Conservation (phyloP, 1,140 invertebrate genomes). For the Portunus trituberculatus region DNA sequence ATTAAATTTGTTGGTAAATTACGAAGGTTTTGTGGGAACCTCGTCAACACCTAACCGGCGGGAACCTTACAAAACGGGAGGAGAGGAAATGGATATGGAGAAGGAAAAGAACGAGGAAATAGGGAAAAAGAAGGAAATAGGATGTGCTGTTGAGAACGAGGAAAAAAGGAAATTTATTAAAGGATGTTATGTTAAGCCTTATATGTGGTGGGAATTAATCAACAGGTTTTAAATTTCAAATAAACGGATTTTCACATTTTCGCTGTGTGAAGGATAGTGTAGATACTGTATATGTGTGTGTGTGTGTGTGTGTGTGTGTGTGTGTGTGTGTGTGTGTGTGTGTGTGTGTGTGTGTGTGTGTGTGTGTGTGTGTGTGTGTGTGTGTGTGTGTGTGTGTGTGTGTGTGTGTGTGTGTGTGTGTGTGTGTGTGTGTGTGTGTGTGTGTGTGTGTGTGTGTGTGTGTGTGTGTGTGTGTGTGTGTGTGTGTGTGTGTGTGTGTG, state of each 20-base stretch:
- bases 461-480: conserved; percentile 39
- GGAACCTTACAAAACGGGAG: neutral
- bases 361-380: conserved; percentile 35
- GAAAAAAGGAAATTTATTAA: neutral
- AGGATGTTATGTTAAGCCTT: neutral
- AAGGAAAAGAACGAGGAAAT: neutral
- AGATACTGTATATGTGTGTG: neutral
- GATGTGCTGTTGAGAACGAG: neutral
- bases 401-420: conserved; percentile 39
- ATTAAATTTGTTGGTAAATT: conserved; percentile 9
- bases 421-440: conserved; percentile 39
- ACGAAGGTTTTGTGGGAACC: neutral
- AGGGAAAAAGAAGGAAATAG: neutral
- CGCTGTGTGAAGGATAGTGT: too few species aligned
- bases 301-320: conserved; percentile 38
- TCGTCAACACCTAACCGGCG: neutral
- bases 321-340: conserved; percentile 31
- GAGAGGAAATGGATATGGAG: neutral
- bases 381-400: conserved; percentile 32
- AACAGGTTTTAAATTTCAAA: neutral
- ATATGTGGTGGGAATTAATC: neutral
- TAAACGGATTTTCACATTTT: too few species aligned
- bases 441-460: conserved; percentile 26
- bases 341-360: conserved; percentile 34
- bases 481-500: conserved; percentile 35